phyloP scores from a whole-genome alignment of 2,888 invertebrate species.

The Eupithecia insigniata region DNA sequence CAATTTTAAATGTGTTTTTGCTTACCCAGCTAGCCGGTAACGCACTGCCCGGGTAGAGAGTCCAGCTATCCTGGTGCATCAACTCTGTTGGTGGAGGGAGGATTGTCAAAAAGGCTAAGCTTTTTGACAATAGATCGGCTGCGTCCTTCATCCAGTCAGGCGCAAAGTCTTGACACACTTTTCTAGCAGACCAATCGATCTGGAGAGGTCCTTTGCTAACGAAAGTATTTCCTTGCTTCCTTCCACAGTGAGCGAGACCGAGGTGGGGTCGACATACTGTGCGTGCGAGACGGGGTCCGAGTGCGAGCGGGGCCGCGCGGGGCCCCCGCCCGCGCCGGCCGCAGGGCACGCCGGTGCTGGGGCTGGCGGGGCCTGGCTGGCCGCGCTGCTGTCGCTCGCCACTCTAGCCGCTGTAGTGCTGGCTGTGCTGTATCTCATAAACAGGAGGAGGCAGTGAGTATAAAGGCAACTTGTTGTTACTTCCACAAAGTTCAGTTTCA shows the following conservation, averaged over 20 bases:
- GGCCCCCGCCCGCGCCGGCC: conserved; percentile 58
- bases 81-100: too few species aligned
- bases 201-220: not conserved
- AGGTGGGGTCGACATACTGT: conserved; percentile 64
- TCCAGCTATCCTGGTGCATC: not conserved
- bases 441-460: conserved; percentile 68
- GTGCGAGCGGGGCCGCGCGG: conserved; percentile 61
- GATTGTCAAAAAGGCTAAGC: too few species aligned
- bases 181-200: too few species aligned
- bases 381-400: conserved; percentile 58
- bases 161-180: too few species aligned
- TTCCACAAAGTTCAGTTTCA: too few species aligned
- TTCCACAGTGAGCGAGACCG: conserved; percentile 62
- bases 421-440: conserved; percentile 60
- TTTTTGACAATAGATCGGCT: too few species aligned
- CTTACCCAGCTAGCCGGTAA: too few species aligned
- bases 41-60: not conserved
- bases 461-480: too few species aligned
- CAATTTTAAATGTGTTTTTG: too few species aligned
- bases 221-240: not conserved
- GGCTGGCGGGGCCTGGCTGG: conserved; percentile 61
- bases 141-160: too few species aligned
- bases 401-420: conserved; percentile 59
- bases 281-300: conserved; percentile 49
- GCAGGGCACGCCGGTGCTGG: conserved; percentile 48